Percentiles rank a stretch among this genome's conserved stretches.
phyloP scores from a whole-genome alignment of 2,113 vertebrate genomes.

The Rallus limicola region DNA sequence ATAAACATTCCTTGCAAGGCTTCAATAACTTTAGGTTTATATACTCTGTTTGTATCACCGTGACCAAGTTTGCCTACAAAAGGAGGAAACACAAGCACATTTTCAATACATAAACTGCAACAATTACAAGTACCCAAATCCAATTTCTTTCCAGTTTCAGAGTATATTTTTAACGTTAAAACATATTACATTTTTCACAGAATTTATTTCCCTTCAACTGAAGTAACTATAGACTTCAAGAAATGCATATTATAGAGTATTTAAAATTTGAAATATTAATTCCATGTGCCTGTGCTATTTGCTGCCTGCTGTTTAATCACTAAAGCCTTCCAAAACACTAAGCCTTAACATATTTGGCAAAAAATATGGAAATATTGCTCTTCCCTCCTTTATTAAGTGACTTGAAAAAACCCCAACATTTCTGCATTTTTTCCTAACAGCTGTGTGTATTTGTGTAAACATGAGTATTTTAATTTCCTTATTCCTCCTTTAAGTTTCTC shows the following conservation, averaged over 20 bases:
- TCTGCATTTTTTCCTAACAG: not conserved
- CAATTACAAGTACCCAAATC: not conserved
- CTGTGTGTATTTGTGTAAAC: not conserved
- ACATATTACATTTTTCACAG: not conserved
- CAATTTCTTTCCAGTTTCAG: not conserved
- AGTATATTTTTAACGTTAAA: not conserved
- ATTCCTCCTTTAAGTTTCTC: not conserved
- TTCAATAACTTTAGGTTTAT: slow-evolving; percentile 88
- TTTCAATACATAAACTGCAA: not conserved
- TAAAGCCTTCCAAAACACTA: not conserved
- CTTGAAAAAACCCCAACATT: not conserved
- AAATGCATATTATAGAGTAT: not conserved
- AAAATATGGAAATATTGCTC: not conserved
- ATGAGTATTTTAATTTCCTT: not conserved
- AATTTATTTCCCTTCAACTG: not conserved
- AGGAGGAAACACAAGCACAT: not conserved
- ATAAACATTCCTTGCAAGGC: slow-evolving; percentile 89
- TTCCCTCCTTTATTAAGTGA: not conserved
- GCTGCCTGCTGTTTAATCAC: not conserved
- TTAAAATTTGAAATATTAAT: not conserved
- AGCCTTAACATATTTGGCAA: not conserved
- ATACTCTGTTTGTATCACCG: slow-evolving; percentile 87
- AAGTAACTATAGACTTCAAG: not conserved
- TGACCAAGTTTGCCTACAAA: slow-evolving; percentile 84
- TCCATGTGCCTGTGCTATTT: not conserved